Evolutionary conservation across 1,140 invertebrate genomes (phyloP), one percentile per base, ranked within the genome.

Genomic region (Drosophila burlai): DNA sequence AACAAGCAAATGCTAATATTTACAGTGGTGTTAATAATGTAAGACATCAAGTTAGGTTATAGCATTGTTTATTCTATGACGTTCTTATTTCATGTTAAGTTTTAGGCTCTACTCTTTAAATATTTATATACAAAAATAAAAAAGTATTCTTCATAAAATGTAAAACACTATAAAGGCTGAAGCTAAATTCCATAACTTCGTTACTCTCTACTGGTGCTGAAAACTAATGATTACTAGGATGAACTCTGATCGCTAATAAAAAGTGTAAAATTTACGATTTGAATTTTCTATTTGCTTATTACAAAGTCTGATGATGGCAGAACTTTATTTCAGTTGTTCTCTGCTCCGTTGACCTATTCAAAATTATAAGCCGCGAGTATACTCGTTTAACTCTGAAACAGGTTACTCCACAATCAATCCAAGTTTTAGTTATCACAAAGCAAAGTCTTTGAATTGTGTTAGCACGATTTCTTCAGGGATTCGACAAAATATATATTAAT

Each of bases 331-430:
- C 18, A 11, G 7, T 26, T 24, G 54, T 24, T 40, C 54, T 40
- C 15, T 26, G 54, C 7, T 13, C 13, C 24, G 18, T n/a, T 60
- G 55, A 64, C 15, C 38, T 43, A 57, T 63, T 38, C 16, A 63
- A 57, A 63, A 34, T 34, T 24, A 38, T 38, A 38, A 40, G 34
- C 18, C 52, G 18, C 52, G 0, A 57, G 16, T 40, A 40, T 40
- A 42, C 61, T 38, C 13, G 61, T 31, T 42, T 40, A 18, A 31
- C 15, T 31, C 13, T 16, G n/a, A 58, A 65, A 65, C 63, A 34
- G 63, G 63, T 65, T 65, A 31, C 38, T 43, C 16, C 54, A 57
- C 60, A 29, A 60, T 43, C n/a, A 29, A 29, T 40, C 26, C 24
- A 3, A 59, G 16, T n/a, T 54, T 54, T 26, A 34, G 21, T 64